Base-by-base conservation (phyloP, 2,113 vertebrate genomes). In the Platycercus adscitus region DNA sequence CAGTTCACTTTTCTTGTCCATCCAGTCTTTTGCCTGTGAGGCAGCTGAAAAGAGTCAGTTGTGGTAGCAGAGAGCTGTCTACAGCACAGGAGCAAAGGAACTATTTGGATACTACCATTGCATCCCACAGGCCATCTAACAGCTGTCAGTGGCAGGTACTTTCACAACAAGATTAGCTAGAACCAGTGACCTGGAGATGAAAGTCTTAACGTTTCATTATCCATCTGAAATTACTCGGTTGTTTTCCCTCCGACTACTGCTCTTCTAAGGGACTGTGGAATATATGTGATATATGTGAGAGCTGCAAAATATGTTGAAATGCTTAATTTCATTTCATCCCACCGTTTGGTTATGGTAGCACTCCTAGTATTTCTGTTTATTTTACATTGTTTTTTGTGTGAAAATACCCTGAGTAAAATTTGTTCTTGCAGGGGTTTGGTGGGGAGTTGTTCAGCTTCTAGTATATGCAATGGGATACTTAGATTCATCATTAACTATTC, bases 141-240 rank as follows among this genome's bases (percentile, higher is more conserved):
- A 93, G 53, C 88, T 90, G 63, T 86, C 80, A 58, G 39, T 46
- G 63, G 64, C 72, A 83, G 49, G 56, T 86, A 28, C 75, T 90
- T 90, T 49, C 53, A 73, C n/a, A 83, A 35, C 47, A 78, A 41
- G n/a, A 55, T 77, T 81, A 61, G 44, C 71, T 61, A 37, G 53
- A 94, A 75, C 76, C 46, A 81, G 50, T 93, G 92, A 94, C 81
- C 72, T 85, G 84, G 71, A 93, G 63, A 70, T 63, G 46, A 73
- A 77, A 92, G 28, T 72, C 68, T 69, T 64, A 79, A 47, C 15
- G 19, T 94, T 71, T 89, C 65, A 64, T 91, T 91, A 81, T 81
- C 68, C n/a, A 15, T 81, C 33, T 94, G 81, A 85, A 90, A 70
- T 68, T 41, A 55, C 41, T 75, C 2, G 0, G 11, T 55, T 68